Evolutionary conservation across 2,888 invertebrate genomes (phyloP).

Genomic region (Craniophora ligustri): DNA sequence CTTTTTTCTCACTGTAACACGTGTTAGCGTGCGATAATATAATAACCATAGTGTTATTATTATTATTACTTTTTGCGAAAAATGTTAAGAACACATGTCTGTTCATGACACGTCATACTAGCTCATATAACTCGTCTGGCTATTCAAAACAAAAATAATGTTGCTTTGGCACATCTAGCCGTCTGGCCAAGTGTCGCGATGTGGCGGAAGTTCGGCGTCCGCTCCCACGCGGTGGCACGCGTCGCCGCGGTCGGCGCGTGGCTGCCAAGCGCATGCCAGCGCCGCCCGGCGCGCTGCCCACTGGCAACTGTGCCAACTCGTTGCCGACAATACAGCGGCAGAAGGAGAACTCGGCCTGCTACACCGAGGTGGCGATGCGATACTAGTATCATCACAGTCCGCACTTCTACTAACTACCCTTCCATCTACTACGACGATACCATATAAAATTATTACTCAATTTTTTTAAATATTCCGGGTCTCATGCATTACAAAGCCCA

Average conservation of each 20-base stretch:
- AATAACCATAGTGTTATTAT: not conserved
- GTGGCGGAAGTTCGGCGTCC: conserved; percentile 79
- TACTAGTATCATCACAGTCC: not conserved
- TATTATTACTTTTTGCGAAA: not conserved
- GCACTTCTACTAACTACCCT: not conserved
- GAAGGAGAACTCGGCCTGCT: conserved; percentile 29
- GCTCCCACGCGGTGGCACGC: conserved; percentile 85
- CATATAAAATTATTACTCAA: too few relatives aligned
- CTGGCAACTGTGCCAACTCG: conserved; percentile 33
- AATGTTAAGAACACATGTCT: not conserved
- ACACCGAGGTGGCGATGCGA: not conserved
- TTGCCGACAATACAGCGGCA: conserved; percentile 16
- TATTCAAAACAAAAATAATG: conserved; percentile 26
- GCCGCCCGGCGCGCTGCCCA: conserved; percentile 37
- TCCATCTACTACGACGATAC: not conserved
- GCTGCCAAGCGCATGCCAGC: conserved; percentile 52
- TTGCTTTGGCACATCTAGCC: conserved; percentile 42
- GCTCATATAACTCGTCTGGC: conserved; percentile 9
- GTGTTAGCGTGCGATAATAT: not conserved
- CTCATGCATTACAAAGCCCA: too few relatives aligned
- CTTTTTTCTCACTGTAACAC: too few relatives aligned
- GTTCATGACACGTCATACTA: not conserved
- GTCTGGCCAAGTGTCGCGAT: conserved; percentile 40
- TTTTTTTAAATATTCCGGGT: too few relatives aligned
- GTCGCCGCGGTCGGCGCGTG: conserved; percentile 57